These are phyloP conservation scores for Leptopilina boulardi DNA, from an alignment of 1,140 invertebrate genomes.

Conservation along the genomic window DNA sequence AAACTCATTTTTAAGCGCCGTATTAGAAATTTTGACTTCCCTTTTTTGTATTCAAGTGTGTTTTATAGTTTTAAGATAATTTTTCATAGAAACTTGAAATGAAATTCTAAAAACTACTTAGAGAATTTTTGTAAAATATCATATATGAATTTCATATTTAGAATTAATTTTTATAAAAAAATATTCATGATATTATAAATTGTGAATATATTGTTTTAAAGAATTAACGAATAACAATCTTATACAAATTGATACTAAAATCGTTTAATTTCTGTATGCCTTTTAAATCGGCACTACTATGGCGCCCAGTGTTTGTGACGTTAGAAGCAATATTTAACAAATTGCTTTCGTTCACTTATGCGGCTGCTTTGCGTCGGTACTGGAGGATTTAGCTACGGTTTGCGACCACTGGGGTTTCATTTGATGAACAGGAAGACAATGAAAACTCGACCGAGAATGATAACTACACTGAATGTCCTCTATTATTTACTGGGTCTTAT, in stretches of 20 bases:
- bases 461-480: conserved; percentile 49
- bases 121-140: too few species aligned
- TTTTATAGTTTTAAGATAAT: too few species aligned
- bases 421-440: conserved; percentile 57
- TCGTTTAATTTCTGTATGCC: conserved; percentile 41
- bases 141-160: too few species aligned
- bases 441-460: conserved; percentile 48
- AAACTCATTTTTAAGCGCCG: conserved; percentile 32
- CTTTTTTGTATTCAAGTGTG: too few species aligned
- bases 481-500: neutral
- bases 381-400: conserved; percentile 50
- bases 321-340: conserved; percentile 64
- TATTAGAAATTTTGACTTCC: neutral
- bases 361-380: conserved; percentile 53
- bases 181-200: too few species aligned
- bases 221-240: conserved; percentile 29
- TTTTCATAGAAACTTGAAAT: too few species aligned
- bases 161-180: too few species aligned
- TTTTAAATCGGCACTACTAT: conserved; percentile 35
- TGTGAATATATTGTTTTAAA: too few species aligned
- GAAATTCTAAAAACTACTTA: too few species aligned
- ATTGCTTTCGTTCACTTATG: conserved; percentile 58
- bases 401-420: conserved; percentile 50
- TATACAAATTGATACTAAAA: conserved; percentile 48
- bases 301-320: conserved; percentile 54